phyloP scores from a whole-genome alignment of 2,888 invertebrate genomes.

The Parnassius apollo region DNA sequence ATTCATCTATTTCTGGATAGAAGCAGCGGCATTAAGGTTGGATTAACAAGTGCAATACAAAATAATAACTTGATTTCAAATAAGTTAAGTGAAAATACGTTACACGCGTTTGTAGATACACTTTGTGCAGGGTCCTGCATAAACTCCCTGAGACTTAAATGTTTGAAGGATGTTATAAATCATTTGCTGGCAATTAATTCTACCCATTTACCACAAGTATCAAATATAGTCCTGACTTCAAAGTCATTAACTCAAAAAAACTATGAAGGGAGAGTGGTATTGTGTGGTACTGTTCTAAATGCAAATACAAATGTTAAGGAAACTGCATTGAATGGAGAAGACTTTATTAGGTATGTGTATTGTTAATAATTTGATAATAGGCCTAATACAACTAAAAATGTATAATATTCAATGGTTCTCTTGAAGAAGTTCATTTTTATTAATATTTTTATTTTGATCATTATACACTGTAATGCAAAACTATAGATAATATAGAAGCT shows the following conservation, averaged over 20 bases:
- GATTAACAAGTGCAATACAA: slow-evolving; percentile 46
- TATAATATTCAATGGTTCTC: too few species aligned
- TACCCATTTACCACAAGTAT: slow-evolving; percentile 24
- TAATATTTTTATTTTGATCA: too few species aligned
- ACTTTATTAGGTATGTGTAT: slow-evolving; percentile 75
- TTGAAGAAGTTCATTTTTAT: too few species aligned
- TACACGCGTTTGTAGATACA: slow-evolving; percentile 44
- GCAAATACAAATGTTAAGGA: slow-evolving; percentile 78
- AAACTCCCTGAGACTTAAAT: slow-evolving; percentile 56
- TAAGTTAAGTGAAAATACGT: slow-evolving; percentile 35
- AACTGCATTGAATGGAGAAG: slow-evolving; percentile 59
- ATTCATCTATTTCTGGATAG: slow-evolving; percentile 79
- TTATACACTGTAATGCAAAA: too few species aligned
- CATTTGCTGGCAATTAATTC: slow-evolving; percentile 49
- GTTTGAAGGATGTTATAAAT: slow-evolving; percentile 48
- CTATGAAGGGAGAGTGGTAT: slow-evolving; percentile 42
- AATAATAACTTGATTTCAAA: slow-evolving; percentile 44
- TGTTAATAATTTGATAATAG: background rate
- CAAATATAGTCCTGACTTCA: slow-evolving; percentile 49
- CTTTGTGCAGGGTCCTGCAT: slow-evolving; percentile 48
- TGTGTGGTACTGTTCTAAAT: slow-evolving; percentile 84
- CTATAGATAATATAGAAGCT: too few species aligned
- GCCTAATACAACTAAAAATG: too few species aligned
- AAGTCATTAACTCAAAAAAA: slow-evolving; percentile 58
- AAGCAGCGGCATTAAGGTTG: slow-evolving; percentile 45